Conservation (phyloP, 2,888 invertebrate genomes). For the Nemotelus pantherinus region DNA sequence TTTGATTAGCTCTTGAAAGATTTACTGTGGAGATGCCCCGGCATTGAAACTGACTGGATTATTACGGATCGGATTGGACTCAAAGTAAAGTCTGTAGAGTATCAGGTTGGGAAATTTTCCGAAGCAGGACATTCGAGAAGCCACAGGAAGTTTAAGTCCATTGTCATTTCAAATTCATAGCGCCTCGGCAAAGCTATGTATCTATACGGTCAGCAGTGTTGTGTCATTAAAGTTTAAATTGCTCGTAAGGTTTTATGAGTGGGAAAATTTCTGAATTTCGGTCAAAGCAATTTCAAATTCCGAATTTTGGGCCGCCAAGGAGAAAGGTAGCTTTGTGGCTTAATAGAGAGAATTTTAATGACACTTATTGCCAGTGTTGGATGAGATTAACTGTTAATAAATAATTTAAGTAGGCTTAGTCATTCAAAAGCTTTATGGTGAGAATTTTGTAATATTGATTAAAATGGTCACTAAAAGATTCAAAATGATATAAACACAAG, state of each 20-base stretch:
- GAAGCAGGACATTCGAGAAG: conserved; percentile 19
- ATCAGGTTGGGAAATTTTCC: conserved; percentile 1
- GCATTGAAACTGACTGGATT: not conserved
- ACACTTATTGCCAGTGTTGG: conserved; percentile 8
- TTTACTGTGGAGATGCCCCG: conserved; percentile 16
- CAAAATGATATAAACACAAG: no score
- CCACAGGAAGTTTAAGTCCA: conserved; percentile 36
- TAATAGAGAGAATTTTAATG: conserved; percentile 15
- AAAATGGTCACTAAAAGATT: no score
- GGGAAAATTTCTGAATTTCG: conserved; percentile 8
- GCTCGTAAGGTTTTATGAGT: conserved; percentile 26
- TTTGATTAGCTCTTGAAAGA: conserved; percentile 40
- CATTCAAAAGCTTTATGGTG: not conserved
- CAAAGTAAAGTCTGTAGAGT: not conserved
- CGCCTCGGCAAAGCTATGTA: not conserved
- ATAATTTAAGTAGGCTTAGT: conserved; percentile 18
- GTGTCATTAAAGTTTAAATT: conserved; percentile 35
- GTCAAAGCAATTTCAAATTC: conserved; percentile 6
- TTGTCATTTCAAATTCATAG: conserved; percentile 35
- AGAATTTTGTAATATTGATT: conserved; percentile 20
- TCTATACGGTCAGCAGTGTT: conserved; percentile 16
- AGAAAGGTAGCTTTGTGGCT: conserved; percentile 21
- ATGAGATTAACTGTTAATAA: conserved; percentile 32
- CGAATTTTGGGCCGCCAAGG: not conserved
- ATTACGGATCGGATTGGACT: not conserved